phyloP scores from a whole-genome alignment of 1,140 invertebrate genomes.

The Pseudomyrmex gracilis region DNA sequence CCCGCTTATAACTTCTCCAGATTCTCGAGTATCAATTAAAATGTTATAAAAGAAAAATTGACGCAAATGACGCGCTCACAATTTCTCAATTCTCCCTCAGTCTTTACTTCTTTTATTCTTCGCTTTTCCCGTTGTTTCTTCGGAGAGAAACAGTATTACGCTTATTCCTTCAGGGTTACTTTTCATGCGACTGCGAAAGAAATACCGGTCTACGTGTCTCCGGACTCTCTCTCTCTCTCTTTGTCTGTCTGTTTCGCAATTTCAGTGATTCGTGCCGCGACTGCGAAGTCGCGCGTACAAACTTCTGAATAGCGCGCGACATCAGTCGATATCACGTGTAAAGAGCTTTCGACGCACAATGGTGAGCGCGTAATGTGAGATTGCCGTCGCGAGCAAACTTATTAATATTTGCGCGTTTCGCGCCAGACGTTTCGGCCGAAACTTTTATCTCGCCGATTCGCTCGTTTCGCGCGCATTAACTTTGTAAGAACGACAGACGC shows the following conservation, averaged over 20 bases:
- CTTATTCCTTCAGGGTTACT: constrained; percentile 33
- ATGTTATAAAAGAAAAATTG: neutral
- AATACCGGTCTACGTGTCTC: constrained; percentile 38
- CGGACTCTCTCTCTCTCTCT: too few species aligned
- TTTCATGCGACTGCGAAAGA: constrained; percentile 44
- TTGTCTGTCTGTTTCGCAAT: constrained; percentile 46
- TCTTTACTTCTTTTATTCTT: too few species aligned
- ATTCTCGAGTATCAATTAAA: neutral
- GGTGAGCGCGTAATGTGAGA: constrained; percentile 23
- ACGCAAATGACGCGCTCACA: neutral
- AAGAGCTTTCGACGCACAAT: constrained; percentile 31
- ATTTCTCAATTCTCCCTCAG: neutral
- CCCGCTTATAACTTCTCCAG: neutral
- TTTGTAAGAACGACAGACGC: neutral
- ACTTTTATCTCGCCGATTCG: constrained; percentile 52
- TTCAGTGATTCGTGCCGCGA: constrained; percentile 36
- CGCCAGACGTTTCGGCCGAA: neutral
- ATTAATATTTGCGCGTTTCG: constrained; percentile 55
- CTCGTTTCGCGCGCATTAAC: neutral
- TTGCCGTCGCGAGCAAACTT: constrained; percentile 3
- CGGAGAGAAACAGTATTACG: constrained; percentile 33
- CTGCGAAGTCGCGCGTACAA: constrained; percentile 29
- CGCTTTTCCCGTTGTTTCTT: neutral
- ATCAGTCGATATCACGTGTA: constrained; percentile 13
- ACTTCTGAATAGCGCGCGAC: constrained; percentile 42